Percentiles rank a stretch among this genome's conserved stretches.
Evolutionary conservation across 2,113 vertebrate species (phyloP).

Genomic region (Halcyon senegalensis): DNA sequence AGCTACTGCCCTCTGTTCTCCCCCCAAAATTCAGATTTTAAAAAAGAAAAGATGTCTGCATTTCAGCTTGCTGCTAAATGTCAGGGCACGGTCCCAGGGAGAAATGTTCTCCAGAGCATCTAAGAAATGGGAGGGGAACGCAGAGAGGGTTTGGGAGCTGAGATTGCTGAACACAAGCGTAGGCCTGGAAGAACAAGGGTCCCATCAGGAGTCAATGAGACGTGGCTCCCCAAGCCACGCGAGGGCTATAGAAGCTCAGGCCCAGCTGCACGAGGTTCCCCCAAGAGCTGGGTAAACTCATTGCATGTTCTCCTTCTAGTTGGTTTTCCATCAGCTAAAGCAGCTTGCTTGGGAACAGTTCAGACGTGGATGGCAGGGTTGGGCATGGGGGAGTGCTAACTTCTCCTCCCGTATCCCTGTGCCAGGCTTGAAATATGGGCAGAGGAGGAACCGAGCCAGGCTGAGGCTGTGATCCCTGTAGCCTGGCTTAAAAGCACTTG

Average conservation of each 20-base stretch:
- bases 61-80: not conserved
- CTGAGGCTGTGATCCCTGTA: not conserved
- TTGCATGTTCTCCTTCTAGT: rapidly evolving
- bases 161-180: rapidly evolving
- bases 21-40: not conserved
- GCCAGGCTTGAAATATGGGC: not conserved
- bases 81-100: not conserved
- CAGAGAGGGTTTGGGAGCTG: not conserved
- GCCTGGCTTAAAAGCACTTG: not conserved
- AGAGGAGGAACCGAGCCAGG: not conserved
- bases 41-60: not conserved
- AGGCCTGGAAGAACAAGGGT: not conserved
- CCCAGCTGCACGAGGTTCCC: not conserved
- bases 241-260: not conserved
- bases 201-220: conserved; percentile 24
- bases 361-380: not conserved
- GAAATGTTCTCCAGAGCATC: not conserved
- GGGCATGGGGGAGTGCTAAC: not conserved
- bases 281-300: not conserved
- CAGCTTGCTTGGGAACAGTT: not conserved
- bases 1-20: not conserved
- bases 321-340: not conserved
- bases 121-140: not conserved
- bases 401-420: not conserved
- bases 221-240: not conserved